These are phyloP conservation scores for Tragelaphus imberbis DNA, from an alignment of 2,113 vertebrate genomes.

Conservation along the genomic window DNA sequence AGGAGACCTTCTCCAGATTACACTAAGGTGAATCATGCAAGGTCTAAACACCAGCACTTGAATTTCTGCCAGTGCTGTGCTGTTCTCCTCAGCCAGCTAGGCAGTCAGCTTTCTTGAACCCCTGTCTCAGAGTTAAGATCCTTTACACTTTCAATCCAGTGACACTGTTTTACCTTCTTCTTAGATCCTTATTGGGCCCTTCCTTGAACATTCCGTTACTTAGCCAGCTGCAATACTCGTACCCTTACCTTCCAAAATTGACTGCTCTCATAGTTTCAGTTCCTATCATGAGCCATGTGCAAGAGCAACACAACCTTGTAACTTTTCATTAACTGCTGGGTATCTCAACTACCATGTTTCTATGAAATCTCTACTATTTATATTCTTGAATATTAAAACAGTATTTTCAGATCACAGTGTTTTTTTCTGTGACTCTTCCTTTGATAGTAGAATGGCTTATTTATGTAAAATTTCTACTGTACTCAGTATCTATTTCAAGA, in stretches of 20 bases:
- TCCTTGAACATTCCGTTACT: neutral
- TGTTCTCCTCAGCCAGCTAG: neutral
- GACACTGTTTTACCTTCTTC: neutral
- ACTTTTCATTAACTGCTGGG: neutral
- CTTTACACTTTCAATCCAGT: neutral
- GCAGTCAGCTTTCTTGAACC: neutral
- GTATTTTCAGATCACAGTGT: neutral
- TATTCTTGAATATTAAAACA: neutral
- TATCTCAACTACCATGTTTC: neutral
- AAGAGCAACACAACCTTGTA: neutral
- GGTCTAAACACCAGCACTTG: neutral
- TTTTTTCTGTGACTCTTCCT: neutral
- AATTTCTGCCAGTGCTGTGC: neutral
- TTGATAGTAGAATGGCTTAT: neutral
- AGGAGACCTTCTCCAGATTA: neutral
- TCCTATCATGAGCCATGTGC: neutral
- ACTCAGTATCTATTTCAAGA: constrained; percentile 16
- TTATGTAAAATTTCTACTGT: constrained; percentile 3
- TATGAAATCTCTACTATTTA: neutral
- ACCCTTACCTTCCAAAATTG: neutral
- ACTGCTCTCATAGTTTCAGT: neutral
- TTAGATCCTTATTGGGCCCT: neutral
- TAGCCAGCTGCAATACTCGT: neutral
- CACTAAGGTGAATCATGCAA: neutral
- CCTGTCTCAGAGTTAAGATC: neutral